These are phyloP conservation scores for Epinotia bilunana DNA, from an alignment of 2,888 invertebrate genomes.

Conservation along the genomic window DNA sequence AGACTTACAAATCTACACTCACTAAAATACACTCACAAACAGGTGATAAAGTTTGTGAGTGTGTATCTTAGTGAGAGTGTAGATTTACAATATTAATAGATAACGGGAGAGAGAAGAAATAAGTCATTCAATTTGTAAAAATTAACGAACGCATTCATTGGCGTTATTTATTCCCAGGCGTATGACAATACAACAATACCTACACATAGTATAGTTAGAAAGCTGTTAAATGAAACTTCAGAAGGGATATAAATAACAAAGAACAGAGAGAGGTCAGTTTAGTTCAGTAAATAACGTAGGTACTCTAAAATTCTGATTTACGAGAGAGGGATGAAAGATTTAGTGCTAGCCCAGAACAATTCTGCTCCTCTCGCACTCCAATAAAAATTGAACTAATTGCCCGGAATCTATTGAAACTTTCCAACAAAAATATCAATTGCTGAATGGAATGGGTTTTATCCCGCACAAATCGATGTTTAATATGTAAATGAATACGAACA, in stretches of 20 bases:
- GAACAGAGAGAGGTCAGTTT: conserved; percentile 46
- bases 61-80: too few species aligned
- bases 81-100: too few species aligned
- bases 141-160: background rate
- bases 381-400: conserved; percentile 42
- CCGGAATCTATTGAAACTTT: conserved; percentile 40
- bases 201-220: background rate
- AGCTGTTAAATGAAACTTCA: background rate
- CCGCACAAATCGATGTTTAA: conserved; percentile 22
- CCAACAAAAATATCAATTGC: conserved; percentile 38
- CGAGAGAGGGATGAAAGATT: conserved; percentile 42
- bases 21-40: too few species aligned
- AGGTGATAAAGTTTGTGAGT: too few species aligned
- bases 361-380: conserved; percentile 34
- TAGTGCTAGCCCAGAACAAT: conserved; percentile 37
- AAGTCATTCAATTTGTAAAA: too few species aligned
- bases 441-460: conserved; percentile 24
- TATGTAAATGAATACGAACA: conserved; percentile 29
- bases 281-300: conserved; percentile 40
- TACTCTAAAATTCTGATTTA: conserved; percentile 44
- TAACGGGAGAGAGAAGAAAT: too few species aligned
- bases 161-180: background rate
- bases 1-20: too few species aligned
- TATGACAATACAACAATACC: background rate
- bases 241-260: conserved; percentile 46